Conservation (phyloP, 2,888 invertebrate species). For the Agonopterix arenella region DNA sequence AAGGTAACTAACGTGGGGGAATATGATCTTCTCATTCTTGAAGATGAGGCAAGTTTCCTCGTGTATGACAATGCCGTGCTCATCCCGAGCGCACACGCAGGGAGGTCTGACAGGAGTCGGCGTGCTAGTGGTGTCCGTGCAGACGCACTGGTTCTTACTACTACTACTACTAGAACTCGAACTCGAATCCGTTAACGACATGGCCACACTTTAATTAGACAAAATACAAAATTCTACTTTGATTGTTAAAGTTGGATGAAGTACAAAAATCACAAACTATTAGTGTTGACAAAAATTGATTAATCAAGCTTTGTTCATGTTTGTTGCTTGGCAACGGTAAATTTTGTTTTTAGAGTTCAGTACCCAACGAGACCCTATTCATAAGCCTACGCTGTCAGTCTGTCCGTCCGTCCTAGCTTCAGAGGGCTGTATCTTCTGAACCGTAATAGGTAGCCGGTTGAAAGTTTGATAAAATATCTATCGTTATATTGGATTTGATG, state of each 20-base stretch:
- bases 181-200: not conserved
- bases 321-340: constrained; percentile 9
- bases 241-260: not conserved
- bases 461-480: too few relatives aligned
- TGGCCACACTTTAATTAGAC: not conserved
- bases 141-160: constrained; percentile 23
- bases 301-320: not conserved
- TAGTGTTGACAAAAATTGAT: not conserved
- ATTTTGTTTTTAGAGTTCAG: not conserved
- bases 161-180: not conserved
- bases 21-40: constrained; percentile 49
- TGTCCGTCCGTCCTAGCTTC: too few relatives aligned
- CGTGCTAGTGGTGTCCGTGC: constrained; percentile 24
- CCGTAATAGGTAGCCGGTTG: too few relatives aligned
- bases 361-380: too few relatives aligned
- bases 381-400: too few relatives aligned
- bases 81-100: constrained; percentile 50
- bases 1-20: constrained; percentile 35
- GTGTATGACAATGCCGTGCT: constrained; percentile 47
- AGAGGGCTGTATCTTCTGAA: too few relatives aligned
- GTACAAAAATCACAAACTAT: too few relatives aligned
- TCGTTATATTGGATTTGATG: too few relatives aligned
- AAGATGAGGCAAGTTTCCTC: constrained; percentile 43
- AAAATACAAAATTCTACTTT: not conserved
- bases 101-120: constrained; percentile 14